These are phyloP conservation scores for Dissostichus mawsoni DNA, from an alignment of 2,113 vertebrate genomes.

Conservation along the genomic window DNA sequence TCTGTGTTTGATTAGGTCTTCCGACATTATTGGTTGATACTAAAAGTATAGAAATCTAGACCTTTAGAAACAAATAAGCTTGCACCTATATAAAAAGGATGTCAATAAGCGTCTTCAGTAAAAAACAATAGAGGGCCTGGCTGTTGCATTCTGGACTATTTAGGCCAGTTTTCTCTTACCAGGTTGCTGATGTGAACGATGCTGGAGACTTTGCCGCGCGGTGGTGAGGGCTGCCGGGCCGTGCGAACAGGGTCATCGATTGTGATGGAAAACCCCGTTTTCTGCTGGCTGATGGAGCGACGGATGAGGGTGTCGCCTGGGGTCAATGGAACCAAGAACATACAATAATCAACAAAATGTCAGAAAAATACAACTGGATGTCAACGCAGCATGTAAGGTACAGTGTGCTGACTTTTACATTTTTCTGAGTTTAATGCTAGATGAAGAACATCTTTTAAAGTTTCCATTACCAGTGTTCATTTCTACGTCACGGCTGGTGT, in stretches of 20 bases:
- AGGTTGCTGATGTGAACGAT: slow-evolving; percentile 93
- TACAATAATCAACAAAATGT: background rate
- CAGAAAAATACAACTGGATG: background rate
- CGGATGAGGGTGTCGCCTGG: slow-evolving; percentile 88
- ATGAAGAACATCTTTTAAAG: background rate
- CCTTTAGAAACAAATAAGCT: background rate
- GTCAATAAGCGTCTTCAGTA: too few species aligned
- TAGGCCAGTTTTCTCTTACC: slow-evolving; percentile 80
- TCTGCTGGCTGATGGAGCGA: slow-evolving; percentile 94
- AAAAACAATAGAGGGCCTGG: background rate
- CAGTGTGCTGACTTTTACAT: background rate
- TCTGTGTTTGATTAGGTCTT: too few species aligned
- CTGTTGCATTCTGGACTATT: background rate
- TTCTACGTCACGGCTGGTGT: slow-evolving; percentile 85
- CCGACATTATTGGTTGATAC: background rate
- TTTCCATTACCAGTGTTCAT: slow-evolving; percentile 85
- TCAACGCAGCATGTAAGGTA: background rate
- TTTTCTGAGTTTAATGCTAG: background rate
- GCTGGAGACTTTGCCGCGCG: slow-evolving; percentile 88
- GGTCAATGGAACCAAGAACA: slow-evolving; percentile 78
- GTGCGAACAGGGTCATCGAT: slow-evolving; percentile 93
- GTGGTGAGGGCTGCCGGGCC: slow-evolving; percentile 88
- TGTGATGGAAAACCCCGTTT: slow-evolving; percentile 90
- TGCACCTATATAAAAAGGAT: background rate
- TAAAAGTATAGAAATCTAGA: background rate